Percentiles rank a stretch among this genome's conserved stretches.
Conservation (phyloP, 2,113 vertebrate species). For the Sinosuthora webbiana region DNA sequence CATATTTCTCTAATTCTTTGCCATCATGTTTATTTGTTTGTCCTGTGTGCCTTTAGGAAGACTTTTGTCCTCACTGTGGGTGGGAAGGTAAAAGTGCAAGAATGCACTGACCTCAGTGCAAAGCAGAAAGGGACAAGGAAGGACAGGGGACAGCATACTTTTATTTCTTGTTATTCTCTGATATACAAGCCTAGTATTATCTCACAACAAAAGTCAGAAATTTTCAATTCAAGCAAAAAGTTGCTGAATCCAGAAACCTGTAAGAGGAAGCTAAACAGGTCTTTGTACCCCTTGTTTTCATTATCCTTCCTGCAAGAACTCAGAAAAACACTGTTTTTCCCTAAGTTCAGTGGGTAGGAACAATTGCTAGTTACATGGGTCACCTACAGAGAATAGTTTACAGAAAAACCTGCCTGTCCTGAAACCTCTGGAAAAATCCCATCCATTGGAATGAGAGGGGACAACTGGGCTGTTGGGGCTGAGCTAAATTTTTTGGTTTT, state of each 20-base stretch:
- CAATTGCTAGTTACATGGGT: accelerated
- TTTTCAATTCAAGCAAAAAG: not conserved
- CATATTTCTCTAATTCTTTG: not conserved
- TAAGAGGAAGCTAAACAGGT: not conserved
- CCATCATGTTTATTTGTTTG: not conserved
- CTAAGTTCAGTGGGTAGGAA: not conserved
- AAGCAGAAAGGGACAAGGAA: not conserved
- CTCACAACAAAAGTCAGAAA: not conserved
- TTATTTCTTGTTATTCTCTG: not conserved
- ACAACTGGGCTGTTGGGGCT: not conserved
- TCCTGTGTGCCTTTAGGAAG: not conserved
- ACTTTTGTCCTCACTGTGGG: not conserved
- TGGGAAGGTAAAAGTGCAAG: not conserved
- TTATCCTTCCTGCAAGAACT: accelerated
- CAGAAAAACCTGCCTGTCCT: not conserved
- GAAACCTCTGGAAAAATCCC: not conserved
- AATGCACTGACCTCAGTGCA: not conserved
- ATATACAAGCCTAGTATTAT: not conserved
- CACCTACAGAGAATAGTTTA: not conserved
- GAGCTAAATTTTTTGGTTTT: not conserved
- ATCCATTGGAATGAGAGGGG: not conserved
- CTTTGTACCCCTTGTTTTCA: not conserved
- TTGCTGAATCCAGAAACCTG: not conserved
- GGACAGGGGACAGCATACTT: not conserved
- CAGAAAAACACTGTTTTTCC: not conserved